Percentiles rank a stretch among this genome's conserved stretches.
phyloP scores from a whole-genome alignment of 2,113 vertebrate genomes.

The Alligator mississippiensis region DNA sequence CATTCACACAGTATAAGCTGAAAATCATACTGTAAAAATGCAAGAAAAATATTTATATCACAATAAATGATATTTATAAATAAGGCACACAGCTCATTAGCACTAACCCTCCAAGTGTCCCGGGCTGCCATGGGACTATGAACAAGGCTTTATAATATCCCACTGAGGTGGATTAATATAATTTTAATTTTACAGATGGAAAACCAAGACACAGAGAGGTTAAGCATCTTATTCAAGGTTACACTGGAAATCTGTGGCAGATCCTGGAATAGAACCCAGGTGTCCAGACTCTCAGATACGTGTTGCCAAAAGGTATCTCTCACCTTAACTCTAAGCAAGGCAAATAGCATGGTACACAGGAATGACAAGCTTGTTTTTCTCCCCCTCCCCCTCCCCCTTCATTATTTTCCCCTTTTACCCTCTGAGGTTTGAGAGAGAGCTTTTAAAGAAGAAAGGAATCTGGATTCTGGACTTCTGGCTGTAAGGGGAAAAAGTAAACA shows the following conservation, averaged over 20 bases:
- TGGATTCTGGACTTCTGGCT: rapidly evolving
- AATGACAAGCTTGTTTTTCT: background rate
- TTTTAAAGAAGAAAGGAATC: background rate
- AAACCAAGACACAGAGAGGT: slow-evolving; percentile 57
- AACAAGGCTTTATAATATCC: slow-evolving; percentile 8
- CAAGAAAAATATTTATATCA: slow-evolving; percentile 42
- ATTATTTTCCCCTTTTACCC: background rate
- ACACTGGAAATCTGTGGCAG: slow-evolving; percentile 66
- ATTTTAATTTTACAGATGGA: slow-evolving; percentile 49
- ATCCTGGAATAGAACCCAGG: slow-evolving; percentile 8
- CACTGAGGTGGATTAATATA: slow-evolving; percentile 36
- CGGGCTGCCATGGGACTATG: slow-evolving; percentile 55
- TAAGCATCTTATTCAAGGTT: slow-evolving; percentile 52
- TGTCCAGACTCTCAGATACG: slow-evolving; percentile 7
- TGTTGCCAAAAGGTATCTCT: background rate
- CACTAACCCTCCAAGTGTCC: slow-evolving; percentile 58
- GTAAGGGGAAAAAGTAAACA: background rate
- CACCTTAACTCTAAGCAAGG: slow-evolving; percentile 7
- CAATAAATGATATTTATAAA: slow-evolving; percentile 55
- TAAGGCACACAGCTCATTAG: slow-evolving; percentile 64
- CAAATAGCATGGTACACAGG: background rate
- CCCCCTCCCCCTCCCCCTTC: background rate
- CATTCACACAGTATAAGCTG: slow-evolving; percentile 50
- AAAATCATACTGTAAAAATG: slow-evolving; percentile 21
- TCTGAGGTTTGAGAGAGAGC: background rate